phyloP scores from a whole-genome alignment of 2,113 vertebrate genomes.

The Ploceus nigricollis region DNA sequence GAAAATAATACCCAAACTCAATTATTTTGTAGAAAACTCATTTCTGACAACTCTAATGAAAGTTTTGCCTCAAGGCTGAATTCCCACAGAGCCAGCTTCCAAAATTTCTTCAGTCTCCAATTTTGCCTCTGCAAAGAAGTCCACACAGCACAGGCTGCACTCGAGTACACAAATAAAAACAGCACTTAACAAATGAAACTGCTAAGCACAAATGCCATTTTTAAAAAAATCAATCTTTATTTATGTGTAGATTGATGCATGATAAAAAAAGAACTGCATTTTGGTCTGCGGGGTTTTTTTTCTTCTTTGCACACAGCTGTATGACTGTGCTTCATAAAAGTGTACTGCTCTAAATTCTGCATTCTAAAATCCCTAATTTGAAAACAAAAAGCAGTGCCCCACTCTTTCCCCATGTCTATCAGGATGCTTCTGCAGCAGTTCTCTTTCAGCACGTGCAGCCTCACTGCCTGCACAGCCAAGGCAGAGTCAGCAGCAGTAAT shows the following conservation, averaged over 20 bases:
- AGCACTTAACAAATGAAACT: not conserved
- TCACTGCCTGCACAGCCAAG: not conserved
- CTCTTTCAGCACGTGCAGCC: not conserved
- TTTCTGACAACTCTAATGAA: not conserved
- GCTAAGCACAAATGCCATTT: not conserved
- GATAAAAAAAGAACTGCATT: not conserved
- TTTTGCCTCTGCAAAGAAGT: not conserved
- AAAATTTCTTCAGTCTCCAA: not conserved
- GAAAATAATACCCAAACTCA: not conserved
- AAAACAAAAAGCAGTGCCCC: not conserved
- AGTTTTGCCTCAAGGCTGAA: not conserved
- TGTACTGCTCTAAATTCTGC: not conserved
- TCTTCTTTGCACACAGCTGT: not conserved
- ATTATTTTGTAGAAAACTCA: not conserved
- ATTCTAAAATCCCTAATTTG: not conserved
- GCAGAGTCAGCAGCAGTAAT: not conserved
- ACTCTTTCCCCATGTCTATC: not conserved
- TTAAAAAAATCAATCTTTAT: not conserved
- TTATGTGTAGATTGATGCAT: not conserved
- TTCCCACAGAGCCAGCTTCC: not conserved
- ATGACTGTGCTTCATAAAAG: not conserved
- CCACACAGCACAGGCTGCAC: not conserved
- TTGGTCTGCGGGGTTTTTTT: not conserved
- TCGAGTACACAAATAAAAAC: not conserved
- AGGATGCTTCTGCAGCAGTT: not conserved